Evolutionary conservation across 2,797 vertebrate species (phyloP), one percentile per base, ranked within the genome.

Genomic region (Rhabdomys pumilio): DNA sequence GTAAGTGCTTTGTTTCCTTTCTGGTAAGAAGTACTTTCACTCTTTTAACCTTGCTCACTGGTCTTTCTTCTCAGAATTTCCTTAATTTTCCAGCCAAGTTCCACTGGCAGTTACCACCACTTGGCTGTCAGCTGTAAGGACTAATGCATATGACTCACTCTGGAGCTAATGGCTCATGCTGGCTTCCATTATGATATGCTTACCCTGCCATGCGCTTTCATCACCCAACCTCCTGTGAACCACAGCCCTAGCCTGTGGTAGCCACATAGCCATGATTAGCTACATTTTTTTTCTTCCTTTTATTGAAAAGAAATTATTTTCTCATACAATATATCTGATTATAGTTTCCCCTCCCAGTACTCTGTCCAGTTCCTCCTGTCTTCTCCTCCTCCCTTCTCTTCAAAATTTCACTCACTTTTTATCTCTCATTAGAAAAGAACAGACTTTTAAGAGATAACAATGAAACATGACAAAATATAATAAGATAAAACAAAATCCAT

Each of bases 1-100:
- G 67, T 26, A 86, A 94, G 88, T 47, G 10, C 47, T 76, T 83
- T 94, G 41, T 6, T 38, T 63, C 6, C 69, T 89, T 93, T 65
- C 47, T 29, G 5, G 82, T 86, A 77, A 95, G 55, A 11, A 85
- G 6, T 29, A 31, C 38, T 69, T 89, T 10, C 13, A 55, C 57
- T 95, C 24, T 82, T 87, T 85, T 44, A 0, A 13, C 6, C 20
- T 89, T 93, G 5, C 69, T 84, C 44, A 47, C 63, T 91, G 61
- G 26, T 50, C 47, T 85, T 89, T 65, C 65, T 57, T 76, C 38
- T 69, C 5, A 50, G 19, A 55, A 22, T 79, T 83, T 85, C 79
- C 65, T 93, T 93, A 55, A 53, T 44, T 75, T 72, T 38, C 89
- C 34, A 59, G 24, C n/a, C 57, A 20, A 29, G 0, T 24, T 26